phyloP scores from a whole-genome alignment of 2,888 invertebrate genomes.

The Drosophila leonis region DNA sequence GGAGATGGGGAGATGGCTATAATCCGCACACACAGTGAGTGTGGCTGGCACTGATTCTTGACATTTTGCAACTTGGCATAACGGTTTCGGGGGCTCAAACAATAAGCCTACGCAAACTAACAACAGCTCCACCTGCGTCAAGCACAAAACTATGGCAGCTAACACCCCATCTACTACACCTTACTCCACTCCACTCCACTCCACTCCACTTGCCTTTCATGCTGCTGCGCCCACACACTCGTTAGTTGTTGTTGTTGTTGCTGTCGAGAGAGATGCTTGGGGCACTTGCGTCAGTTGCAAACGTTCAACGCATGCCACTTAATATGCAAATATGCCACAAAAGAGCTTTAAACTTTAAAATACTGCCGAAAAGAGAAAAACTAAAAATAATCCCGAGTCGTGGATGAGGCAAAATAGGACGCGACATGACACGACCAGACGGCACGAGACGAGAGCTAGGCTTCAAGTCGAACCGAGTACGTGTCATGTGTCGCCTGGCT shows the following conservation, averaged over 20 bases:
- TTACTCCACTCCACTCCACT: conserved; percentile 13
- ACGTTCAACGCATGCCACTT: conserved; percentile 72
- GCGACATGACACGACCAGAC: neutral
- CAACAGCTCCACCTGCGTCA: conserved; percentile 63
- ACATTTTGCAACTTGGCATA: conserved; percentile 63
- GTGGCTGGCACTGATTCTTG: conserved; percentile 59
- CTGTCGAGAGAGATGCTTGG: conserved; percentile 15
- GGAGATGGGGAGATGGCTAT: conserved; percentile 17
- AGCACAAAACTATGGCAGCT: conserved; percentile 23
- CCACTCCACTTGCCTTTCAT: conserved; percentile 14
- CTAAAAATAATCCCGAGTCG: conserved; percentile 67
- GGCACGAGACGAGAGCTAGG: conserved; percentile 4
- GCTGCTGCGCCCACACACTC: conserved; percentile 1
- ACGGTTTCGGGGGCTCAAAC: conserved; percentile 61
- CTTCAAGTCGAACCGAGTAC: conserved; percentile 65
- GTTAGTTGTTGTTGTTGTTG: neutral
- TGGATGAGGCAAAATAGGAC: conserved; percentile 8
- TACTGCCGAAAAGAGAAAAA: conserved; percentile 59
- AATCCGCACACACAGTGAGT: conserved; percentile 39
- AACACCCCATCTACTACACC: conserved; percentile 8
- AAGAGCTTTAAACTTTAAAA: conserved; percentile 81
- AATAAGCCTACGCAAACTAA: conserved; percentile 75
- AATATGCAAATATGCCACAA: conserved; percentile 81
- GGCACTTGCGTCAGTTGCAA: conserved; percentile 42
- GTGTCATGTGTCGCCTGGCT: conserved; percentile 78